Evolutionary conservation across 2,888 invertebrate genomes (phyloP).

Genomic region (Apodemia duryi): DNA sequence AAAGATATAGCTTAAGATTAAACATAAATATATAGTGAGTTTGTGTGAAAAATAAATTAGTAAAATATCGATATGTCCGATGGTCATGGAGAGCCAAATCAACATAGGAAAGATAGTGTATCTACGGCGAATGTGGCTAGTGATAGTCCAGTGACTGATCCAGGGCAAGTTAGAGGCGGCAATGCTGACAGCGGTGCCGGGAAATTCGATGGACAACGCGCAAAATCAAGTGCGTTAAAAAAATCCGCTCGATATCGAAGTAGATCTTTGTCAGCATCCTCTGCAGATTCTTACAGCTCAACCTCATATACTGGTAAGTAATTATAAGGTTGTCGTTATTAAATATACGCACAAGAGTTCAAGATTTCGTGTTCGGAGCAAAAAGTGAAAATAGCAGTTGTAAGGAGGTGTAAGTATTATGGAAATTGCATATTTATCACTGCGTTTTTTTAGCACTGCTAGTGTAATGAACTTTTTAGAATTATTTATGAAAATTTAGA

Average conservation of each 20-base stretch:
- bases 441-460: neutral
- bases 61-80: slow-evolving; percentile 53
- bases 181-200: slow-evolving; percentile 56
- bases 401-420: neutral
- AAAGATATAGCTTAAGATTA: neutral
- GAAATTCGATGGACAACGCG: slow-evolving; percentile 67
- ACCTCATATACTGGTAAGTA: slow-evolving; percentile 81
- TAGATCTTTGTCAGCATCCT: slow-evolving; percentile 94
- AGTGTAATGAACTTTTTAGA: neutral
- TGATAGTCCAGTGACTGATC: slow-evolving; percentile 88
- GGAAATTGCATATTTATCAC: neutral
- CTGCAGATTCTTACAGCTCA: slow-evolving; percentile 97
- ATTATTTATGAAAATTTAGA: too few relatives aligned
- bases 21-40: neutral
- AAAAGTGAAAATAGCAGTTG: neutral
- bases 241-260: slow-evolving; percentile 93
- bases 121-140: slow-evolving; percentile 75
- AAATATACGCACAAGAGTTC: neutral
- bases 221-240: slow-evolving; percentile 87
- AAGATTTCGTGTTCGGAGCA: neutral
- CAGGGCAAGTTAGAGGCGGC: slow-evolving; percentile 80
- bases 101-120: slow-evolving; percentile 62
- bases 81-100: slow-evolving; percentile 58
- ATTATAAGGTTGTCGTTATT: slow-evolving; percentile 16
- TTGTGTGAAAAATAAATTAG: slow-evolving; percentile 18